Evolutionary conservation across 2,888 invertebrate species (phyloP).

Genomic region (Stramonita haemastoma): DNA sequence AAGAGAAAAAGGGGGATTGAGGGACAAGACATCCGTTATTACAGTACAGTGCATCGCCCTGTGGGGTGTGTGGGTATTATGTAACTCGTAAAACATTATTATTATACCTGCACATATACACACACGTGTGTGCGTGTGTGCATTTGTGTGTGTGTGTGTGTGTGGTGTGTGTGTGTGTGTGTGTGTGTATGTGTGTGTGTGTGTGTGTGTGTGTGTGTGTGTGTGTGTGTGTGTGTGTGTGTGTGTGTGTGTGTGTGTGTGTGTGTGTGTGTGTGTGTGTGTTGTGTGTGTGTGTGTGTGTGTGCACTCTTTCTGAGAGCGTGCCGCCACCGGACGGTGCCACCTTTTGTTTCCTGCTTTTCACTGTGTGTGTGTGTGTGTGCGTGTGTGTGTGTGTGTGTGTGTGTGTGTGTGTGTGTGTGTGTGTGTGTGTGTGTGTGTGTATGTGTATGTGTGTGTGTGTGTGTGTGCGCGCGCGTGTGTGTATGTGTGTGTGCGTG

Average conservation of each 20-base stretch:
- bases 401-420: neutral
- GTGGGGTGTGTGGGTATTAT: neutral
- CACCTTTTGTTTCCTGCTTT: too few species aligned
- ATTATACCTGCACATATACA: too few species aligned
- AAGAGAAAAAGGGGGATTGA: too few species aligned
- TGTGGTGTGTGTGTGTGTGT: neutral
- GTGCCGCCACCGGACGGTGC: too few species aligned
- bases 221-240: conserved; percentile 11
- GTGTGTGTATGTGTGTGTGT: conserved; percentile 10
- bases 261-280: neutral
- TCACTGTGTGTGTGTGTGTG: neutral
- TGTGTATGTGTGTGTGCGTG: neutral
- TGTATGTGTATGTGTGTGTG: neutral
- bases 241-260: neutral
- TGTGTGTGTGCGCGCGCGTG: neutral
- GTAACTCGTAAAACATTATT: too few species aligned
- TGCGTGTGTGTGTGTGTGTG: neutral
- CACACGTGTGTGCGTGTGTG: conserved; percentile 5
- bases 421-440: neutral
- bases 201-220: neutral
- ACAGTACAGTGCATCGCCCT: too few species aligned
- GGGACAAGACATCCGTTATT: too few species aligned
- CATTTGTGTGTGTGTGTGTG: neutral
- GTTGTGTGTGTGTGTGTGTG: neutral
- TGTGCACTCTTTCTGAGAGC: neutral